phyloP scores from a whole-genome alignment of 2,888 invertebrate species.

The Myathropa florea region DNA sequence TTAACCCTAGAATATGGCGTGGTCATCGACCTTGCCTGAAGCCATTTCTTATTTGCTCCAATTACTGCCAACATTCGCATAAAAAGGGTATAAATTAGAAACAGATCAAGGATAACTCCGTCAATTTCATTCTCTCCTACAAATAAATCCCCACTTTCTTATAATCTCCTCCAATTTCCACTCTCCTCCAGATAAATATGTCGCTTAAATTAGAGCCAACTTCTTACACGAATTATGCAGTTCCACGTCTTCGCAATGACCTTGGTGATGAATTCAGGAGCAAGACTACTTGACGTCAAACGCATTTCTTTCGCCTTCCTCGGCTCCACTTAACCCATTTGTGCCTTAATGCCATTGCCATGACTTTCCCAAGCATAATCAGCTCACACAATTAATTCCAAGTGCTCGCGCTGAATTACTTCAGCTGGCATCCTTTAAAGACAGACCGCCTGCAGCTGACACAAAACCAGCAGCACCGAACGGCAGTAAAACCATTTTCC shows the following conservation, averaged over 20 bases:
- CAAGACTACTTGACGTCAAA: not conserved
- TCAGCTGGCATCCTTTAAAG: slow-evolving; percentile 37
- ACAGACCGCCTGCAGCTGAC: slow-evolving; percentile 46
- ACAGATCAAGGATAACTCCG: no score
- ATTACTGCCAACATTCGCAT: no score
- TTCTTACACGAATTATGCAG: not conserved
- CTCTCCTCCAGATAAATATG: no score
- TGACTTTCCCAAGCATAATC: slow-evolving; percentile 3
- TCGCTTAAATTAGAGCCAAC: not conserved
- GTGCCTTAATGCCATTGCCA: not conserved
- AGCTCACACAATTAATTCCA: slow-evolving; percentile 24
- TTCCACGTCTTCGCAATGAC: not conserved
- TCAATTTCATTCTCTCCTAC: no score
- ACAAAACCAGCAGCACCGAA: slow-evolving; percentile 12
- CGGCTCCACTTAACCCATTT: not conserved
- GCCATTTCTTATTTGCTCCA: no score
- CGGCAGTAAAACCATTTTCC: slow-evolving; percentile 6
- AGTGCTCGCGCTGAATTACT: slow-evolving; percentile 16
- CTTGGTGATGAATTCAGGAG: not conserved
- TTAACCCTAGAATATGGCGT: no score
- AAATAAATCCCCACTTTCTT: no score
- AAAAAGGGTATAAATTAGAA: no score
- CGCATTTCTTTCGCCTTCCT: not conserved
- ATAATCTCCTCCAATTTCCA: no score
- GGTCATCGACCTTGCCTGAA: no score